phyloP scores from a whole-genome alignment of 2,888 invertebrate species.

The Amitus sp. region DNA sequence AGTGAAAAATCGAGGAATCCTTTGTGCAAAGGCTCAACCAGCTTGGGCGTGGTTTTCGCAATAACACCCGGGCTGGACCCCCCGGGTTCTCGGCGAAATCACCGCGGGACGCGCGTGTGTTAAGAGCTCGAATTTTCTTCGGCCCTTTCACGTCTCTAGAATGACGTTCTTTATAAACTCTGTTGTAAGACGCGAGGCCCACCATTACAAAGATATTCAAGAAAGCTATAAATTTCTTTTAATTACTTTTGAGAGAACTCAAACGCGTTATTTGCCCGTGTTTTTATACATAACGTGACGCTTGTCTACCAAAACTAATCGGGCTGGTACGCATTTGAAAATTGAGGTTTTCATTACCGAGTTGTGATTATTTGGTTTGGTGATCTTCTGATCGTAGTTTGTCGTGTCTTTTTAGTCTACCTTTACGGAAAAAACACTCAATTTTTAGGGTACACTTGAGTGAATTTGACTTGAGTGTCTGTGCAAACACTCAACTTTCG shows the following conservation, averaged over 20 bases:
- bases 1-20: conserved; percentile 39
- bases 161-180: conserved; percentile 15
- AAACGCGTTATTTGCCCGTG: no score
- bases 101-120: conserved; percentile 13
- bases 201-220: conserved; percentile 9
- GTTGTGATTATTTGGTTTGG: no score
- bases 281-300: no score
- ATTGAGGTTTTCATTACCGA: no score
- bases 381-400: no score
- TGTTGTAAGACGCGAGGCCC: conserved; percentile 14
- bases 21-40: conserved; percentile 23
- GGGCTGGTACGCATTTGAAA: no score
- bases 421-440: no score
- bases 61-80: conserved; percentile 29
- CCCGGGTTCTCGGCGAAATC: conserved; percentile 28
- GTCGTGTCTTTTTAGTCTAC: no score
- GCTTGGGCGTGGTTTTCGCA: conserved; percentile 33
- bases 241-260: background rate
- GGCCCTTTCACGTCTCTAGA: conserved; percentile 3
- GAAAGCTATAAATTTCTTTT: conserved; percentile 18
- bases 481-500: no score
- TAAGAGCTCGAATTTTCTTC: conserved; percentile 2
- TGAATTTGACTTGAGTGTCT: no score
- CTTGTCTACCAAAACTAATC: no score
- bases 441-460: no score